A percentile compares a stretch with the other conserved stretches of the same genome.
These are phyloP conservation scores for Euphydryas editha DNA, from an alignment of 2,888 invertebrate genomes.

Conservation along the genomic window DNA sequence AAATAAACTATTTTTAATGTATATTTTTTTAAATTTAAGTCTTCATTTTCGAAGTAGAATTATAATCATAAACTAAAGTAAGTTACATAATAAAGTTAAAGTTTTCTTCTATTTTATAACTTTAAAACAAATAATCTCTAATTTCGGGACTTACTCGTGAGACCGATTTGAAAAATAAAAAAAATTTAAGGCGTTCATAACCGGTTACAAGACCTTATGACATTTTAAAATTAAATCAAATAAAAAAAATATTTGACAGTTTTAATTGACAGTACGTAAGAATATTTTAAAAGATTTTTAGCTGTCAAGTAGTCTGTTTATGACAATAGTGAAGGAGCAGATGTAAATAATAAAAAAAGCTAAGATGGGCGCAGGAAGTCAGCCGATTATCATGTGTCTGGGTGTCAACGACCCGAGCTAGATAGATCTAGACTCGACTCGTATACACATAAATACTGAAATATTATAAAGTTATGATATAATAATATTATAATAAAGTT, in stretches of 20 bases:
- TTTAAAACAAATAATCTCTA: too few species aligned
- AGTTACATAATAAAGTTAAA: too few species aligned
- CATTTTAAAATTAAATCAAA: not conserved
- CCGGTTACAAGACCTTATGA: too few species aligned
- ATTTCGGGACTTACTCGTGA: too few species aligned
- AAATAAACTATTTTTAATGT: too few species aligned
- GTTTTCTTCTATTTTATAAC: too few species aligned
- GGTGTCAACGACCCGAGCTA: slow-evolving; percentile 55
- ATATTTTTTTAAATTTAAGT: too few species aligned
- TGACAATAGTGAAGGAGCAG: slow-evolving; percentile 44
- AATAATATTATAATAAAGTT: not conserved
- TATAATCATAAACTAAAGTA: too few species aligned
- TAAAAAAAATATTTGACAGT: not conserved
- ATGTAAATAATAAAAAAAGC: slow-evolving; percentile 56
- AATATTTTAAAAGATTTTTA: slow-evolving; percentile 28
- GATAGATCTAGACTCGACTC: slow-evolving; percentile 52
- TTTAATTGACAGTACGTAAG: slow-evolving; percentile 5
- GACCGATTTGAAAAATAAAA: too few species aligned
- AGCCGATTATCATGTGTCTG: slow-evolving; percentile 61
- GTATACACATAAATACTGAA: slow-evolving; percentile 11
- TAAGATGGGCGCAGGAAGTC: slow-evolving; percentile 60
- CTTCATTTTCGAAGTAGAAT: too few species aligned
- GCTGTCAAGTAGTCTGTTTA: slow-evolving; percentile 28
- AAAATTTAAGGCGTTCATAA: too few species aligned
- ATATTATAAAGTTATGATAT: not conserved